These are phyloP conservation scores for Allophyes oxyacanthae DNA, from an alignment of 2,888 invertebrate genomes.

Conservation along the genomic window DNA sequence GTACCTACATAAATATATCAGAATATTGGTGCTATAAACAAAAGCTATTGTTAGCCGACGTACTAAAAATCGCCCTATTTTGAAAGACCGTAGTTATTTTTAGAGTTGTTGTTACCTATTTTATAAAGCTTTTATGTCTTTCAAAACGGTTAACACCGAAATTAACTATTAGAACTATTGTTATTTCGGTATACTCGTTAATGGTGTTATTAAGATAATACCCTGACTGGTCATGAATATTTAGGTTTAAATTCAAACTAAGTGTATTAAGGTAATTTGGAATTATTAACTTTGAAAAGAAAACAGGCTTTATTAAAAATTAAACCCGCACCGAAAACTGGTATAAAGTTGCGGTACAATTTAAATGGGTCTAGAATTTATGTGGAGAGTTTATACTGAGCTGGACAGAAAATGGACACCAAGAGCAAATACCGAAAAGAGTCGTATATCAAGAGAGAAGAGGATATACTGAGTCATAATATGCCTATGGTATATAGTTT, in stretches of 20 bases:
- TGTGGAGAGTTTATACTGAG: neutral
- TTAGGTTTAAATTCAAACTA: slow-evolving; percentile 25
- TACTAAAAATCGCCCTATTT: slow-evolving; percentile 8
- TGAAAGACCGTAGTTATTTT: slow-evolving; percentile 10
- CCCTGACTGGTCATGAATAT: slow-evolving; percentile 26
- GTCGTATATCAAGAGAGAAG: too few species aligned
- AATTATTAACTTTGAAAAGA: too few species aligned
- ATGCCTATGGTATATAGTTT: too few species aligned
- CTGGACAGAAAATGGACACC: too few species aligned
- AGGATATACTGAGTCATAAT: too few species aligned
- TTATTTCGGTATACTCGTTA: slow-evolving; percentile 39
- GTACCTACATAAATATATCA: slow-evolving; percentile 1
- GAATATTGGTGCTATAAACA: slow-evolving; percentile 19
- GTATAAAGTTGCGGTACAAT: neutral
- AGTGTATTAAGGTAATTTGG: neutral
- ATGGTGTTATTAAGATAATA: too few species aligned
- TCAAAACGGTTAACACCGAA: neutral
- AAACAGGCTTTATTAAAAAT: too few species aligned
- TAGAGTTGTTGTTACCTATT: slow-evolving; percentile 8
- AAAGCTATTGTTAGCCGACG: slow-evolving; percentile 19
- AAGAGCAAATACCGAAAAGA: too few species aligned
- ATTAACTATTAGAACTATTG: neutral
- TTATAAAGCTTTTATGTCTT: slow-evolving; percentile 4
- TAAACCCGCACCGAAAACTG: neutral
- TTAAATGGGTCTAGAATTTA: neutral